Conservation (phyloP, 2,888 invertebrate genomes). For the Dorcus hopei region DNA sequence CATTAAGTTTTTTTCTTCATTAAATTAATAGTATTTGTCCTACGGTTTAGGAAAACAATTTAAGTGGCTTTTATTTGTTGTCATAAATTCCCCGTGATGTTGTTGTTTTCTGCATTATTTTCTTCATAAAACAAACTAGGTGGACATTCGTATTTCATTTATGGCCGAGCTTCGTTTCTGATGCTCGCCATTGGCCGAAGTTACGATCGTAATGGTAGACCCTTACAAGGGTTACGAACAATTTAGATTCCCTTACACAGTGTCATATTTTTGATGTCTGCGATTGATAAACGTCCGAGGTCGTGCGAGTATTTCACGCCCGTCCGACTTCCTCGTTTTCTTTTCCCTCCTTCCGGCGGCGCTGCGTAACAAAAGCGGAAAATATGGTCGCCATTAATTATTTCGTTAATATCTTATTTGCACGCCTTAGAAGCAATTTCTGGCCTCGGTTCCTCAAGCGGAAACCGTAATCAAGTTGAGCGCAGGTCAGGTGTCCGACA, state of each 20-base stretch:
- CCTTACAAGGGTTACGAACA: slow-evolving; percentile 32
- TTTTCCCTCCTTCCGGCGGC: too few species aligned
- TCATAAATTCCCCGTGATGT: too few species aligned
- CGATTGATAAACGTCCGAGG: slow-evolving; percentile 6
- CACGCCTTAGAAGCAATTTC: too few species aligned
- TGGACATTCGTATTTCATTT: background rate
- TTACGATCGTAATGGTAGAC: slow-evolving; percentile 29
- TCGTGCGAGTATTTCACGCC: slow-evolving; percentile 4
- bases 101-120: too few species aligned
- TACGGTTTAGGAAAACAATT: too few species aligned
- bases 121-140: too few species aligned
- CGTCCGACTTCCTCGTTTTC: background rate
- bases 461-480: slow-evolving; percentile 18
- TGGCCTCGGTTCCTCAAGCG: too few species aligned
- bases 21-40: too few species aligned
- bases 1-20: too few species aligned
- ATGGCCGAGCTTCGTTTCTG: background rate
- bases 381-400: slow-evolving; percentile 5
- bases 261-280: slow-evolving; percentile 15
- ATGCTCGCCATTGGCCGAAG: slow-evolving; percentile 11
- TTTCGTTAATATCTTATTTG: too few species aligned
- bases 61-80: too few species aligned
- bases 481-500: slow-evolving; percentile 17
- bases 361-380: slow-evolving; percentile 12
- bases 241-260: slow-evolving; percentile 27